Percentiles rank a stretch among this genome's conserved stretches.
phyloP scores from a whole-genome alignment of 2,888 invertebrate genomes.

The Meteorus colon region DNA sequence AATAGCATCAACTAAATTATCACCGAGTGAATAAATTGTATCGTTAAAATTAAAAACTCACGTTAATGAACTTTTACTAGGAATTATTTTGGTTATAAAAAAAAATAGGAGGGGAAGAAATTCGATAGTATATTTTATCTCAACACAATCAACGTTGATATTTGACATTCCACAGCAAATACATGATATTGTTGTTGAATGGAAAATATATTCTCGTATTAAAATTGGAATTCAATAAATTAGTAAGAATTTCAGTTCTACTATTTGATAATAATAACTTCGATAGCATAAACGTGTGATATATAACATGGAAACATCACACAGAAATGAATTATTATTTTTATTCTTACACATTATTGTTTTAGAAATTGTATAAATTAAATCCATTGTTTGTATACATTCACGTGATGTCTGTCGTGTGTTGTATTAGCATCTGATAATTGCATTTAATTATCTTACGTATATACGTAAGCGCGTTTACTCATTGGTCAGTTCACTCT shows the following conservation, averaged over 20 bases:
- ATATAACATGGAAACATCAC: too few species aligned
- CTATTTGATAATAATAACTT: too few species aligned
- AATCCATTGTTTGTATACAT: background rate
- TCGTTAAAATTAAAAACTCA: background rate
- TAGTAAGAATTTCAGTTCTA: too few species aligned
- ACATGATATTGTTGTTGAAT: background rate
- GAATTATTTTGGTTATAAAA: background rate
- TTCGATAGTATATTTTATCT: background rate
- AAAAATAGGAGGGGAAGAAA: background rate
- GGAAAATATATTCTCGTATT: too few species aligned
- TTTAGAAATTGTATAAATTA: background rate
- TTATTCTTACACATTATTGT: background rate
- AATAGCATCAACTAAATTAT: background rate
- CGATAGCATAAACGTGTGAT: too few species aligned
- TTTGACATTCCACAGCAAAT: background rate
- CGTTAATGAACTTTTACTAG: background rate
- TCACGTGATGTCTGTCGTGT: background rate
- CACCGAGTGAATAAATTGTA: background rate
- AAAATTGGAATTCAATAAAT: too few species aligned
- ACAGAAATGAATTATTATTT: background rate
- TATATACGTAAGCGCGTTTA: background rate
- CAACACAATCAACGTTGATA: background rate
- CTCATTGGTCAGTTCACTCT: background rate
- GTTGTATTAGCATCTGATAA: slow-evolving; percentile 19
- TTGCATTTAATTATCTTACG: slow-evolving; percentile 19